A percentile compares a stretch with the other conserved stretches of the same genome.
These are phyloP conservation scores for Trachelus iudaicus DNA, from an alignment of 2,888 invertebrate species.

Conservation along the genomic window DNA sequence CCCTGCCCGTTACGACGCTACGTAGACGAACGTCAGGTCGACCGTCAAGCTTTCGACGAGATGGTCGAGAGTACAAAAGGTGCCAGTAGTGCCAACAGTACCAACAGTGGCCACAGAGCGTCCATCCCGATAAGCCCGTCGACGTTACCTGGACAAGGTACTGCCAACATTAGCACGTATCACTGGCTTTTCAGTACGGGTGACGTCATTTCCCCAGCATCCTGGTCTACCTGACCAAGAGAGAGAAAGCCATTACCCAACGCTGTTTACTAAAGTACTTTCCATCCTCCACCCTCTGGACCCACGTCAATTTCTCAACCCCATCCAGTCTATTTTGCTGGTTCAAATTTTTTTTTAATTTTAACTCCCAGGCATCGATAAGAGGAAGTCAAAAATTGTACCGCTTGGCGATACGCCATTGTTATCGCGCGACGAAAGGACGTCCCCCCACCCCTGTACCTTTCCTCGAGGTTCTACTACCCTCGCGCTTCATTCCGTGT, in stretches of 20 bases:
- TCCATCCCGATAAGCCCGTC: not conserved
- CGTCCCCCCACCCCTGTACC: not conserved
- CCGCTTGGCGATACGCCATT: not conserved
- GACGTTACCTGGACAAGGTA: not conserved
- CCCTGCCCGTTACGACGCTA: not conserved
- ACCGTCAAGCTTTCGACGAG: not conserved
- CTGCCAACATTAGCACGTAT: not conserved
- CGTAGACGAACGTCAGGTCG: not conserved
- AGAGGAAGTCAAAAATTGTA: not conserved
- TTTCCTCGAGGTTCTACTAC: not conserved
- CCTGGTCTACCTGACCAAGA: not conserved
- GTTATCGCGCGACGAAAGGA: not conserved
- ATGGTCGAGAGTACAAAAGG: not conserved
- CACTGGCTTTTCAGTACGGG: not conserved
- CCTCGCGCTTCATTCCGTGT: not conserved
- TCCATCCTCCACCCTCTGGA: not conserved
- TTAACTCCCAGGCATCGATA: not conserved
- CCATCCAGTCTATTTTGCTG: not conserved
- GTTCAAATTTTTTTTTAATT: not conserved
- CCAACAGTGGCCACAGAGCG: no score
- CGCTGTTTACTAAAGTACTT: not conserved
- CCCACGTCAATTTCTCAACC: not conserved
- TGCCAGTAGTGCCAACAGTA: no score
- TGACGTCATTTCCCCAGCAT: not conserved
- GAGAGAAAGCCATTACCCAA: not conserved